Conservation (phyloP, 2,888 invertebrate species). For the Schizotus pectinicornis region DNA sequence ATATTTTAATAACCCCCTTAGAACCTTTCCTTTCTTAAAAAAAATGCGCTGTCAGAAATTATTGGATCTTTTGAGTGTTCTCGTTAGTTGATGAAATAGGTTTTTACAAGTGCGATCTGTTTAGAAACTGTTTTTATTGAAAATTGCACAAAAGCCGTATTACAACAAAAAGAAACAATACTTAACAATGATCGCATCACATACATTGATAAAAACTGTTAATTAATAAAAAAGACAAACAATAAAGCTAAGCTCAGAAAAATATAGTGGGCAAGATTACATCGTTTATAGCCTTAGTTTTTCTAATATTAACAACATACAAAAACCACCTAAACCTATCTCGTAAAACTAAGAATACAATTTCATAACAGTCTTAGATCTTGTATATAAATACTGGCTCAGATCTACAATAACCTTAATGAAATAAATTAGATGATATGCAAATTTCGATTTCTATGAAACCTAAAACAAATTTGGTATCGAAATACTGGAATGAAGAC, state of each 20-base stretch:
- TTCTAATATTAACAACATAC: conserved; percentile 15
- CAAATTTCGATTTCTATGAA: conserved; percentile 17
- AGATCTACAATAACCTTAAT: conserved; percentile 43
- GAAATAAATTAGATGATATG: conserved; percentile 29
- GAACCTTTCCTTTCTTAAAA: too few species aligned
- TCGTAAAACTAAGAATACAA: conserved; percentile 34
- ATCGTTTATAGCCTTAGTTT: conserved; percentile 23
- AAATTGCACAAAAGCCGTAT: conserved; percentile 42
- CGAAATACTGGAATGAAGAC: conserved; percentile 27
- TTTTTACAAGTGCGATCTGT: too few species aligned
- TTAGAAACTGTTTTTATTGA: too few species aligned
- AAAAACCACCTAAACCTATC: conserved; percentile 24
- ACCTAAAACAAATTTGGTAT: conserved; percentile 3
- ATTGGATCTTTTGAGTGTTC: too few species aligned
- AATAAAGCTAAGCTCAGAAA: conserved; percentile 25
- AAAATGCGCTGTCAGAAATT: too few species aligned
- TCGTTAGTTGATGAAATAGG: not conserved
- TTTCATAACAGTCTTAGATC: conserved; percentile 47
- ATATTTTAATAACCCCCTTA: conserved; percentile 19
- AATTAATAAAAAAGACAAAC: conserved; percentile 18
- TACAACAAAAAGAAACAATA: conserved; percentile 24
- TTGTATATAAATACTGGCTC: conserved; percentile 45
- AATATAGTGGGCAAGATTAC: conserved; percentile 25
- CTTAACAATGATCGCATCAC: conserved; percentile 27
- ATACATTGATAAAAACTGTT: conserved; percentile 23